Evolutionary conservation across 1,140 invertebrate genomes (phyloP), one percentile per base, ranked within the genome.

Genomic region (Ditylenchus dipsaci): DNA sequence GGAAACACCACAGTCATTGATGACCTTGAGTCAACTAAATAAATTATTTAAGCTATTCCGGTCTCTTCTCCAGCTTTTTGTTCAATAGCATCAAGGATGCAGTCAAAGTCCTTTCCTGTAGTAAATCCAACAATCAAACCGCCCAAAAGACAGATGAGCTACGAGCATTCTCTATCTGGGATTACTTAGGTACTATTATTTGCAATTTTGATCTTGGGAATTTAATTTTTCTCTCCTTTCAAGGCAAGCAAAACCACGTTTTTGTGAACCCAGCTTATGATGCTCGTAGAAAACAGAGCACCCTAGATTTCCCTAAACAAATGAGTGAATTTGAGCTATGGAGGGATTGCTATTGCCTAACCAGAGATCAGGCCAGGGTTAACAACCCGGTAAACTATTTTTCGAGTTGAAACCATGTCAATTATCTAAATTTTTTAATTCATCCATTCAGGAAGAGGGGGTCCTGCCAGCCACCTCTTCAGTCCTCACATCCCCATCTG

Each of bases 21-120:
- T 13, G 43, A 45, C 11, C n/a, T 45, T 53, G n/a, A 53, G 23
- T 26, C n/a, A 3, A 15, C 15, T 17, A 5, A 7, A 53, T 53
- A 17, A 21, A 53, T 17, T 7, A 38, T 5, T 53, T 21, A 5
- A 53, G 90, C 1, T 93, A 95, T 83, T 95, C 94, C 43, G 92
- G 92, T 84, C 87, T 97, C 75, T 97, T 95, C 86, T 94, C 94
- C 65, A 95, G 92, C 75, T 97, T 97, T 86, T 87, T 97, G 61
- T 95, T 91, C 84, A 97, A 97, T 84, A 71, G 58, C n/a, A 19
- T 76, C n/a, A 67, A 72, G 43, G 79, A 79, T 56, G 65, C 75
- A n/a, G 43, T 63, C 23, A 42, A 53, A 57, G 27, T 45, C 33
- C 47, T 61, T 61, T 19, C 49, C 23, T n/a, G n/a, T n/a, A 19